phyloP scores from a whole-genome alignment of 2,797 vertebrate species.

The Gymnodraco acuticeps region DNA sequence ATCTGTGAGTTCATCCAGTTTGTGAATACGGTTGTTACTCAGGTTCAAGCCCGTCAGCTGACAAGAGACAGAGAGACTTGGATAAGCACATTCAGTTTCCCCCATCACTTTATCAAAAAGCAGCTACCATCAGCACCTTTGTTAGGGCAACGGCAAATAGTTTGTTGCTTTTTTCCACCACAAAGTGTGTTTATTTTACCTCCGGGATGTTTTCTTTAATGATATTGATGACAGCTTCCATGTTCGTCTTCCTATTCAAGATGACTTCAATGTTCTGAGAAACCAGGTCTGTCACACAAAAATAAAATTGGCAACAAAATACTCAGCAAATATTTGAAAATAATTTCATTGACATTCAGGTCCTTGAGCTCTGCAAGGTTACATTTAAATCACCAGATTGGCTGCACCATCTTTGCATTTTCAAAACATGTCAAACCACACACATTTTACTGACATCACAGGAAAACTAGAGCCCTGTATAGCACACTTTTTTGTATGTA shows the following conservation, averaged over 20 bases:
- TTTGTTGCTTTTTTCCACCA: not conserved
- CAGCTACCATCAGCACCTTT: not conserved
- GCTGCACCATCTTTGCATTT: not conserved
- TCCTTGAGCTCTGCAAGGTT: not conserved
- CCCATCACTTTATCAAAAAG: not conserved
- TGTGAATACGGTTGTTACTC: constrained; percentile 90
- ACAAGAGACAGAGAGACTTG: not conserved
- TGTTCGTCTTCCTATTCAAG: constrained; percentile 86
- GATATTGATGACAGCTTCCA: constrained; percentile 88
- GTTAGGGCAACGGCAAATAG: not conserved
- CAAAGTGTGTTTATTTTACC: constrained; percentile 71
- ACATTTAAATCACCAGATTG: not conserved
- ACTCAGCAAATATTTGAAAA: not conserved
- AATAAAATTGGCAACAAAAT: constrained; percentile 10
- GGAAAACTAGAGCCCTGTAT: not conserved
- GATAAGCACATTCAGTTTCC: constrained; percentile 4
- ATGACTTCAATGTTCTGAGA: constrained; percentile 89
- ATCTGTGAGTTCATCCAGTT: constrained; percentile 87
- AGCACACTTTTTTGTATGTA: not conserved
- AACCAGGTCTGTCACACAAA: constrained; percentile 83
- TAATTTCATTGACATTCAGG: not conserved
- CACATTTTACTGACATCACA: not conserved
- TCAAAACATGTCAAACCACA: constrained; percentile 7
- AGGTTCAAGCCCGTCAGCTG: constrained; percentile 90
- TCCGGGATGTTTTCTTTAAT: constrained; percentile 94